Conservation (phyloP, 1,140 invertebrate species). For the Drusus annulatus region DNA sequence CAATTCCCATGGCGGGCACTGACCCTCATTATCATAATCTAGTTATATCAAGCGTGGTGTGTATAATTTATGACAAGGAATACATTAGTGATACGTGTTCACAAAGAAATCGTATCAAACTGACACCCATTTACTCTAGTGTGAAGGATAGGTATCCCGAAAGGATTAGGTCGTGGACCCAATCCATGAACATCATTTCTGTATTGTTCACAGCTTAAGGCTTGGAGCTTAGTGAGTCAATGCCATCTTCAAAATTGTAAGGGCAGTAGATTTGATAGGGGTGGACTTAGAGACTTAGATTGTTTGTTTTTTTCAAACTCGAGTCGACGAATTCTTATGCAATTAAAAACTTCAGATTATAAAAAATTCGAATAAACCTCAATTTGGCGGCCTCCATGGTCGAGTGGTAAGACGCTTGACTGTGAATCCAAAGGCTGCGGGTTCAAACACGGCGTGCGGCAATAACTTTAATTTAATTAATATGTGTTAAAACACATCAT, state of each 20-base stretch:
- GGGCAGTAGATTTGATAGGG: too few species aligned
- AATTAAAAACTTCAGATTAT: too few species aligned
- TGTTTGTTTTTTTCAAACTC: too few species aligned
- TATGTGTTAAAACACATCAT: too few species aligned
- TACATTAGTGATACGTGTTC: neutral
- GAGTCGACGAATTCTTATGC: too few species aligned
- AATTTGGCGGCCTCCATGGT: too few species aligned
- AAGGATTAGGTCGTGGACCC: neutral
- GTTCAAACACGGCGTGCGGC: too few species aligned
- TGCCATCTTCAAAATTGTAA: neutral
- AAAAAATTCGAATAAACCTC: too few species aligned
- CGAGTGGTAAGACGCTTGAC: too few species aligned
- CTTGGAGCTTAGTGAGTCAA: neutral
- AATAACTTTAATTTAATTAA: too few species aligned
- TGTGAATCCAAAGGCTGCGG: too few species aligned
- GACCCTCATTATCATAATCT: conserved; percentile 5
- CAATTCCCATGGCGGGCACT: neutral
- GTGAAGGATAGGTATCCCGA: conserved; percentile 15
- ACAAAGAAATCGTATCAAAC: conserved; percentile 17
- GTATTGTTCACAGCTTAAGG: conserved; percentile 16
- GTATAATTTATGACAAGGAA: conserved; percentile 2
- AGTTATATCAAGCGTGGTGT: neutral
- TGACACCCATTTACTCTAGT: conserved; percentile 13
- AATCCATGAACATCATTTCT: neutral
- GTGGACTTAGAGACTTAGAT: too few species aligned